These are phyloP conservation scores for Micoletzkya japonica DNA, from an alignment of 2,888 invertebrate species.

Conservation along the genomic window DNA sequence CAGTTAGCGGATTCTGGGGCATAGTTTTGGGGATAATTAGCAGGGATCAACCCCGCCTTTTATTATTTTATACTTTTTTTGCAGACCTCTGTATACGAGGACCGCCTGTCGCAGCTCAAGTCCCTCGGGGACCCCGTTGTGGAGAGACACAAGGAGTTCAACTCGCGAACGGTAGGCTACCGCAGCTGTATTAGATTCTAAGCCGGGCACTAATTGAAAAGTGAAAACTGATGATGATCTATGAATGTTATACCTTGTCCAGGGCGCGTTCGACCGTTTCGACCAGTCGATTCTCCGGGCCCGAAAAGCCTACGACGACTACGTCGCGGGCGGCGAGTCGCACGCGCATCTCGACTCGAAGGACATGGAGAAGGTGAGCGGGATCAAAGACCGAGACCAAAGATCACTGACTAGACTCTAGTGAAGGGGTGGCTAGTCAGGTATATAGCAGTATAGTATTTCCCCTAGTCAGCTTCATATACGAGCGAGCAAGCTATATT, in stretches of 20 bases:
- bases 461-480: too few species aligned
- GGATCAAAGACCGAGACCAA: not conserved
- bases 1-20: too few species aligned
- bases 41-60: too few species aligned
- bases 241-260: slow-evolving; percentile 9
- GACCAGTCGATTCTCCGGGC: slow-evolving; percentile 78
- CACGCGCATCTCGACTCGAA: slow-evolving; percentile 74
- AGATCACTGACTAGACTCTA: not conserved
- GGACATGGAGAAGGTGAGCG: slow-evolving; percentile 76
- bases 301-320: slow-evolving; percentile 72
- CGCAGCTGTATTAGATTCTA: not conserved
- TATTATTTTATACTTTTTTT: too few species aligned
- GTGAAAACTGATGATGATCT: not conserved
- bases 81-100: slow-evolving; percentile 68
- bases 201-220: not conserved
- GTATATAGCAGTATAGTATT: too few species aligned
- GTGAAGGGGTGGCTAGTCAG: too few species aligned
- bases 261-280: slow-evolving; percentile 78
- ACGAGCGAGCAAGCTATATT: too few species aligned
- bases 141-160: slow-evolving; percentile 79
- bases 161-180: slow-evolving; percentile 73
- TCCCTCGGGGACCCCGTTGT: slow-evolving; percentile 86
- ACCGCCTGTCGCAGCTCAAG: slow-evolving; percentile 69
- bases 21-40: too few species aligned
- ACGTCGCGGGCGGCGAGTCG: slow-evolving; percentile 65